Conservation (phyloP, 1,140 invertebrate genomes). For the Grapholita molesta region DNA sequence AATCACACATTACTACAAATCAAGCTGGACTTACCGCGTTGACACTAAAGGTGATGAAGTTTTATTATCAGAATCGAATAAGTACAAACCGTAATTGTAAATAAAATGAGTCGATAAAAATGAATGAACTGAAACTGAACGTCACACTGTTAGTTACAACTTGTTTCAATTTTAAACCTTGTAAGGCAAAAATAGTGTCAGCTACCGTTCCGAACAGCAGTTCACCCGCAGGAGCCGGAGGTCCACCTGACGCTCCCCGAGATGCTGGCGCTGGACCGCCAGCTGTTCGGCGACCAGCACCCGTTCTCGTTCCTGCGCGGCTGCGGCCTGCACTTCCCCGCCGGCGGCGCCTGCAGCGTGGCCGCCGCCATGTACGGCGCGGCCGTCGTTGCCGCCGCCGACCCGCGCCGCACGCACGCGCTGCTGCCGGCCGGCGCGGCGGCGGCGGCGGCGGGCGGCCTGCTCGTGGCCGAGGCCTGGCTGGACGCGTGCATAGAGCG, state of each 20-base stretch:
- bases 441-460: background rate
- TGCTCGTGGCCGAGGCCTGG: constrained; percentile 52
- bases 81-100: too few relatives aligned
- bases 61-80: too few relatives aligned
- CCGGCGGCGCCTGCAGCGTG: background rate
- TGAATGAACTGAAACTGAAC: too few relatives aligned
- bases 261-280: constrained; percentile 49
- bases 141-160: too few relatives aligned
- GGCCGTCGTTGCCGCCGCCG: background rate
- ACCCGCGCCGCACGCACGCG: constrained; percentile 30
- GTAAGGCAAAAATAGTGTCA: too few relatives aligned
- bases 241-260: constrained; percentile 51
- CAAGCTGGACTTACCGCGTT: too few relatives aligned
- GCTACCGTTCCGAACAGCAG: background rate
- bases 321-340: constrained; percentile 38
- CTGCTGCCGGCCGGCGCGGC: constrained; percentile 26
- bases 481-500: constrained; percentile 43
- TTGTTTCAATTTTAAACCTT: too few relatives aligned
- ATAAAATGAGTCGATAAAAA: too few relatives aligned
- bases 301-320: constrained; percentile 52
- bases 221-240: constrained; percentile 41
- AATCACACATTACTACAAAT: too few relatives aligned
- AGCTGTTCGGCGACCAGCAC: constrained; percentile 43
- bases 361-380: constrained; percentile 45
- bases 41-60: too few relatives aligned